Base-by-base conservation (phyloP, 2,888 invertebrate species). In the Buathra laborator region DNA sequence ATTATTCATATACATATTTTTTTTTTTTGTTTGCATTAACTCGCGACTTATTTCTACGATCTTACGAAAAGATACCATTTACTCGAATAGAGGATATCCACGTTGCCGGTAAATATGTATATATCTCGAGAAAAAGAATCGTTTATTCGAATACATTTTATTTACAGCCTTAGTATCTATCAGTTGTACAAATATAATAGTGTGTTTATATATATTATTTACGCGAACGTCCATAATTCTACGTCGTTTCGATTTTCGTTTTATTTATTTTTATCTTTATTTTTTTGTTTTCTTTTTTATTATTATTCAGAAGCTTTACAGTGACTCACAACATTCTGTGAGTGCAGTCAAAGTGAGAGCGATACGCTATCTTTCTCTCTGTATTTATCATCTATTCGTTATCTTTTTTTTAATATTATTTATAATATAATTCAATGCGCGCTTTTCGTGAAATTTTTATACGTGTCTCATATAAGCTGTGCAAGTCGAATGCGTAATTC, bases 141-240 rank as follows among this genome's bases (percentile, higher is more conserved):
- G 16, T 85, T 87, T 86, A 83, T 88, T 89, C 85, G 83, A 87
- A 85, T 88, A 89, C 86, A 87, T 84, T 85, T 88, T 90, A 89
- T 90, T 86, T 90, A 90, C 89, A 90, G 83, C 86, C 83, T 86
- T 89, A 87, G 9, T 78, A 71, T 83, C 64, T 74, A 68, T 81
- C 84, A 84, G 68, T 88, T 87, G 88, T 89, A 90, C 88, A 90
- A 90, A 90, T 89, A 89, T 89, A 90, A 87, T 89, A 88, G 87
- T 83, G 85, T 86, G 83, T 86, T 79, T 75, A 79, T 81, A 85
- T 81, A 85, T 85, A 62, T 66, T 83, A 74, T 79, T 84, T 76
- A 83, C 62, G 74, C 79, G 74, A 76, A 76, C 66, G 37, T 83
- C 72, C 71, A 75, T 77, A 44, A 71, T 66, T 51, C 62, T 76